A percentile compares a stretch with the other conserved stretches of the same genome.
These are phyloP conservation scores for Henricia sp. DNA, from an alignment of 53 echinoderm and acorn worm species.

Conservation along the genomic window DNA sequence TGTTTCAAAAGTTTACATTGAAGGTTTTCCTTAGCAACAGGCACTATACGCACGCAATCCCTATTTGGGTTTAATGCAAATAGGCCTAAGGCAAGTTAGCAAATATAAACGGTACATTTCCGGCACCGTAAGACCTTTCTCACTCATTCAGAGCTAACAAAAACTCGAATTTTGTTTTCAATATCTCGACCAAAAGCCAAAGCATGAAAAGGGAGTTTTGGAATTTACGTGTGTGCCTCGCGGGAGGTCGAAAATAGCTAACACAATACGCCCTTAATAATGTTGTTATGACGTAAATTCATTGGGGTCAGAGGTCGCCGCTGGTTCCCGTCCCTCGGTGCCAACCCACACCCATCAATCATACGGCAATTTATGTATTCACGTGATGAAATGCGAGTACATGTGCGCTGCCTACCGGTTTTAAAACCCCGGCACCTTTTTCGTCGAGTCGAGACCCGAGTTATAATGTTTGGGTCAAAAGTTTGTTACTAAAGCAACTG, in stretches of 20 bases:
- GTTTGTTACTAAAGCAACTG: neutral
- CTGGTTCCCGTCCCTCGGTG: neutral
- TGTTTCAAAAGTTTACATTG: no score
- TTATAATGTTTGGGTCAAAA: neutral
- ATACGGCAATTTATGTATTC: neutral
- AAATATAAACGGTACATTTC: neutral
- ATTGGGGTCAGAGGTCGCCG: slow-evolving; percentile 1
- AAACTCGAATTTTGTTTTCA: no score
- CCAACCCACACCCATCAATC: neutral
- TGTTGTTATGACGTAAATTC: neutral
- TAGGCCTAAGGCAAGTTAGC: neutral
- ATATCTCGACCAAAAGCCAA: no score
- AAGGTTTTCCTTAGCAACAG: no score
- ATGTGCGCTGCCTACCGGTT: no score
- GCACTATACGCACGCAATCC: no score
- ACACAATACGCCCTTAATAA: neutral
- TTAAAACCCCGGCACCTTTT: no score
- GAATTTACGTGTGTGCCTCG: neutral
- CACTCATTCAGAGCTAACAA: no score
- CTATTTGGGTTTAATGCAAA: no score
- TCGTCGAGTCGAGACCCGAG: no score
- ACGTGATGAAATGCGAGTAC: neutral
- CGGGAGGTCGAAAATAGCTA: neutral
- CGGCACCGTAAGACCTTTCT: no score
- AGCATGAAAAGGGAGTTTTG: no score